Percentiles rank a stretch among this genome's conserved stretches.
Evolutionary conservation across 2,888 invertebrate genomes (phyloP).

Genomic region (Plutella xylostella): DNA sequence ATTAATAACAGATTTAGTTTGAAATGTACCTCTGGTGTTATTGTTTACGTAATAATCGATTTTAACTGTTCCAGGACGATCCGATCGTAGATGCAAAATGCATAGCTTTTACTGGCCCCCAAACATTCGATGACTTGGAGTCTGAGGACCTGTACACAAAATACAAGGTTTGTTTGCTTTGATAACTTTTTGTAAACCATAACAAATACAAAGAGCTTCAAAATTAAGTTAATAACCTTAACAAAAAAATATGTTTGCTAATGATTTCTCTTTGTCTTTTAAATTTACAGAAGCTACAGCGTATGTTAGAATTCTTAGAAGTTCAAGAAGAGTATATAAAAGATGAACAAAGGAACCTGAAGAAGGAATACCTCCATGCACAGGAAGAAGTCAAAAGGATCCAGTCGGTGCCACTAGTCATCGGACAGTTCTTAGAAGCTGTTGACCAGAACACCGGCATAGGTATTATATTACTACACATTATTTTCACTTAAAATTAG

Average conservation of each 20-base stretch:
- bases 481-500: too few relatives aligned
- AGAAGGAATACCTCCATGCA: slow-evolving; percentile 98
- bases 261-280: background rate
- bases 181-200: background rate
- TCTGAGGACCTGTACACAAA: slow-evolving; percentile 95
- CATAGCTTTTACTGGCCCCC: slow-evolving; percentile 74
- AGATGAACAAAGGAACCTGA: slow-evolving; percentile 98
- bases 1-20: slow-evolving; percentile 2
- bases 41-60: too few relatives aligned
- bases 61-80: slow-evolving; percentile 77
- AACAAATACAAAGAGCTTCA: background rate
- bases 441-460: slow-evolving; percentile 99
- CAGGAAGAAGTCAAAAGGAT: slow-evolving; percentile 98
- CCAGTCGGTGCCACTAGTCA: slow-evolving; percentile 98
- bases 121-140: slow-evolving; percentile 84
- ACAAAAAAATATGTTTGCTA: too few relatives aligned
- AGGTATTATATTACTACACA: slow-evolving; percentile 28
- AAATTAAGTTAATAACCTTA: too few relatives aligned
- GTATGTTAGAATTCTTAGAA: slow-evolving; percentile 95
- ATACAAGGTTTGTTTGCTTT: slow-evolving; percentile 78
- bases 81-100: slow-evolving; percentile 73
- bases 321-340: slow-evolving; percentile 99
- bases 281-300: slow-evolving; percentile 84
- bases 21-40: slow-evolving; percentile 9
- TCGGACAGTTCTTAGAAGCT: slow-evolving; percentile 99